These are phyloP conservation scores for Myiotriccus ornatus DNA, from an alignment of 2,797 vertebrate genomes.

Conservation along the genomic window DNA sequence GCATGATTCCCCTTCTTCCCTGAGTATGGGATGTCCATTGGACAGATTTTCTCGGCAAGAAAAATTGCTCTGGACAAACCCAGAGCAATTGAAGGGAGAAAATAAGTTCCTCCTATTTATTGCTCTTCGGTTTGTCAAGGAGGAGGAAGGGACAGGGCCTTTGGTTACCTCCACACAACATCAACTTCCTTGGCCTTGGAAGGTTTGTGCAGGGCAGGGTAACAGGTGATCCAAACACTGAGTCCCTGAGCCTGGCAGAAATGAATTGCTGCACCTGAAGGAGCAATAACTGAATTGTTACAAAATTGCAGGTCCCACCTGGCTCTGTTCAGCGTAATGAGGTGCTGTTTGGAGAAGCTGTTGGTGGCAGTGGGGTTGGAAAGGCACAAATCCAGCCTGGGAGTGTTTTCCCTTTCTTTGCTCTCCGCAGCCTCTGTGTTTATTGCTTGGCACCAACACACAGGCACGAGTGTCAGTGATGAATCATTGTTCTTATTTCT, in stretches of 20 bases:
- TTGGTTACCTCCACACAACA: background rate
- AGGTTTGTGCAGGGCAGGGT: background rate
- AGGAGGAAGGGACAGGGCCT: background rate
- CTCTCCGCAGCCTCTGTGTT: accelerated
- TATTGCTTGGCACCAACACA: background rate
- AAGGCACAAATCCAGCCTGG: background rate
- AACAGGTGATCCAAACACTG: background rate
- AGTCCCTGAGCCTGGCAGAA: background rate
- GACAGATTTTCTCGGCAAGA: background rate
- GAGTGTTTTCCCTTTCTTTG: background rate
- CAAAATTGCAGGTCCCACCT: background rate
- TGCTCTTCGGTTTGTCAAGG: background rate
- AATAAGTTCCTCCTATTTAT: too few relatives aligned
- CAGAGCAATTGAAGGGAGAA: background rate
- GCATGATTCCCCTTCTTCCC: accelerated
- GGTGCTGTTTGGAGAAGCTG: background rate
- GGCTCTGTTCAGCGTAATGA: background rate
- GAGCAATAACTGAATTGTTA: background rate
- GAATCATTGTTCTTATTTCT: background rate
- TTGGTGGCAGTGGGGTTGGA: background rate
- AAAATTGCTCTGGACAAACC: background rate
- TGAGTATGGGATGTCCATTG: accelerated
- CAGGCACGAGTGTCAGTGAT: background rate
- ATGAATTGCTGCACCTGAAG: background rate
- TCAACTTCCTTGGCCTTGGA: background rate